Base-by-base conservation (phyloP, 2,113 vertebrate species). In the Pipra filicauda region DNA sequence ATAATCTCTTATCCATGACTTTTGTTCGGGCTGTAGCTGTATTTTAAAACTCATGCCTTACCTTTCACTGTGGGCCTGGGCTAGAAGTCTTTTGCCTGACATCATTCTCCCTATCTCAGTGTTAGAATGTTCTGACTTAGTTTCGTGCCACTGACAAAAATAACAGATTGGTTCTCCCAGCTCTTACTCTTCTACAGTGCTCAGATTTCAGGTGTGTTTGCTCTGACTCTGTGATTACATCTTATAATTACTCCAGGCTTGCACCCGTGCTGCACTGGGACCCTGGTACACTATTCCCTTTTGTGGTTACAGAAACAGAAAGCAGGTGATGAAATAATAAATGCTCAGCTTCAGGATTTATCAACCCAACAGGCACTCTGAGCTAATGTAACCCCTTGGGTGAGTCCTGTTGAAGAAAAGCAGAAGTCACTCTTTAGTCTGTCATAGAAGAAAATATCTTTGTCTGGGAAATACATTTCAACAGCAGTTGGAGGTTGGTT, bases 321-420 rank as follows among this genome's bases (percentile, higher is more conserved):
- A 74, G 81, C 59, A 67, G 35, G 69, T 59, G 72, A 55, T 90
- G 80, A 84, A 84, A 57, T 92, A 88, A 93, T 62, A 93, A 92
- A 90, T 77, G 79, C 21, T 94, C 54, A 19, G 39, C n/a, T 48
- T 88, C 27, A 37, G 82, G 82, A 80, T 86, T 80, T 95, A 81
- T 86, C 83, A 85, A 4, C 43, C 85, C 51, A 59, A 71, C 46
- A 76, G 65, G 48, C 22, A 67, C 35, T 64, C 16, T 44, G 52
- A 82, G 44, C 55, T 95, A 74, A 84, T 64, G 39, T 22, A 48
- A 37, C 88, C 61, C 74, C 51, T 80, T 67, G 70, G 66, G 65
- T 87, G 71, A 77, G 77, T 59, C 51, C 64, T 67, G 30, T 2
- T 84, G 90, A 88, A 71, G 82, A 84, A 75, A 88, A 84, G 89